Evolutionary conservation across 2,888 invertebrate genomes (phyloP).

Genomic region (Autographa gamma): DNA sequence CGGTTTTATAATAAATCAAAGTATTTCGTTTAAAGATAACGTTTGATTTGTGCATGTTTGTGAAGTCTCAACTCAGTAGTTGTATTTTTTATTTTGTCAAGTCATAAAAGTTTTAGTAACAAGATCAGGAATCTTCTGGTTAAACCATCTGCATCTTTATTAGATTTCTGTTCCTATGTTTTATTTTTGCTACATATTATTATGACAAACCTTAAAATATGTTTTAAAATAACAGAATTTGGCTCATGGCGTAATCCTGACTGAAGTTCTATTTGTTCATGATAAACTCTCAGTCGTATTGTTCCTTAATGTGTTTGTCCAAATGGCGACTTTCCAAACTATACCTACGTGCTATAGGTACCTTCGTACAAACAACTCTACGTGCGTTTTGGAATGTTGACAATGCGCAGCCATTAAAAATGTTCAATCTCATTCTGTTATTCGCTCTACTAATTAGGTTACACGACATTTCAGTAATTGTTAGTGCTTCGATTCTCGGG

Average conservation of each 20-base stretch:
- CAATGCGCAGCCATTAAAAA: slow-evolving; percentile 32
- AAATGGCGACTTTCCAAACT: slow-evolving; percentile 47
- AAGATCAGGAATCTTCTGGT: too few species aligned
- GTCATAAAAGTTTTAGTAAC: too few species aligned
- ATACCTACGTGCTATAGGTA: too few species aligned
- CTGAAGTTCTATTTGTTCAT: slow-evolving; percentile 19
- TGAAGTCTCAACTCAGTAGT: too few species aligned
- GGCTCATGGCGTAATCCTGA: background rate
- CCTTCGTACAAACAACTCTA: slow-evolving; percentile 18
- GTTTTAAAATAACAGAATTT: background rate
- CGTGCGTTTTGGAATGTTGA: slow-evolving; percentile 37
- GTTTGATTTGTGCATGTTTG: too few species aligned
- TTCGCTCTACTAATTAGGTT: slow-evolving; percentile 13
- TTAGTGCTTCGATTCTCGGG: background rate
- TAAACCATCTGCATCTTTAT: too few species aligned
- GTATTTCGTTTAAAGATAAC: too few species aligned
- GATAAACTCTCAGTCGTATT: slow-evolving; percentile 21
- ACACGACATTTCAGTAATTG: background rate
- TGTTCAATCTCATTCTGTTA: slow-evolving; percentile 18
- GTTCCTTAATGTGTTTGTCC: slow-evolving; percentile 39
- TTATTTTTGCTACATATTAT: background rate
- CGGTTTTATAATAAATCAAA: too few species aligned
- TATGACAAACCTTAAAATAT: background rate
- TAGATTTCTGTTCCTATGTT: too few species aligned
- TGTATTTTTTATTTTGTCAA: too few species aligned